Conservation (phyloP, 2,113 vertebrate species). For the Syrrhaptes paradoxus region DNA sequence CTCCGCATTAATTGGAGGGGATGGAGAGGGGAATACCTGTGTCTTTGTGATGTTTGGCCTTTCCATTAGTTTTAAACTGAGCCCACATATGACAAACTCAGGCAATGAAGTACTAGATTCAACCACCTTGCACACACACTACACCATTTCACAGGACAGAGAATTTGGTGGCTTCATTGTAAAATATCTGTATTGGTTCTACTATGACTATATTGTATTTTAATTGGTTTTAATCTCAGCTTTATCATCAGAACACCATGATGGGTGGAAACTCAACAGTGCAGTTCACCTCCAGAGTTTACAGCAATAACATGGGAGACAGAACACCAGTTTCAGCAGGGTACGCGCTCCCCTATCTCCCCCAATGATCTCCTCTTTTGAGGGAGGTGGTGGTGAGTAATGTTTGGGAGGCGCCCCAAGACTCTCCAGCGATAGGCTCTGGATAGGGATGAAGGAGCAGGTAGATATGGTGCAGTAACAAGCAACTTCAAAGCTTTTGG, state of each 20-base stretch:
- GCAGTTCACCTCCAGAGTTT: not conserved
- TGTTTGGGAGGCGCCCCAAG: not conserved
- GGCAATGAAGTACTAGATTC: not conserved
- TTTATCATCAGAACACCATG: not conserved
- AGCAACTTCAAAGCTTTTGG: not conserved
- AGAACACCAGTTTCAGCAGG: not conserved
- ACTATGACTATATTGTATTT: not conserved
- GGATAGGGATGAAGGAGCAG: fast-evolving
- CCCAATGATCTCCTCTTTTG: not conserved
- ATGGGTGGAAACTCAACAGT: not conserved
- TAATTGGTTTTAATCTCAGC: not conserved
- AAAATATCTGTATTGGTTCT: not conserved
- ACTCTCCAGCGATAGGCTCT: not conserved
- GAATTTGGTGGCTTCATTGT: not conserved
- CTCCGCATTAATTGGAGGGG: not conserved
- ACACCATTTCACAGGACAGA: not conserved
- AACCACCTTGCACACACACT: not conserved
- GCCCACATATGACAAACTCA: not conserved
- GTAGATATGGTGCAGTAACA: not conserved
- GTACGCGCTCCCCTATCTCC: not conserved
- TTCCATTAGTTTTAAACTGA: not conserved
- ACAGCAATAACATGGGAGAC: not conserved
- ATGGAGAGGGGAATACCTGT: not conserved
- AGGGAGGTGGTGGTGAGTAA: slow-evolving; percentile 10
- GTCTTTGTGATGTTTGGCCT: not conserved